Evolutionary conservation across 2,888 invertebrate genomes (phyloP).

Genomic region (Eulithis prunata): DNA sequence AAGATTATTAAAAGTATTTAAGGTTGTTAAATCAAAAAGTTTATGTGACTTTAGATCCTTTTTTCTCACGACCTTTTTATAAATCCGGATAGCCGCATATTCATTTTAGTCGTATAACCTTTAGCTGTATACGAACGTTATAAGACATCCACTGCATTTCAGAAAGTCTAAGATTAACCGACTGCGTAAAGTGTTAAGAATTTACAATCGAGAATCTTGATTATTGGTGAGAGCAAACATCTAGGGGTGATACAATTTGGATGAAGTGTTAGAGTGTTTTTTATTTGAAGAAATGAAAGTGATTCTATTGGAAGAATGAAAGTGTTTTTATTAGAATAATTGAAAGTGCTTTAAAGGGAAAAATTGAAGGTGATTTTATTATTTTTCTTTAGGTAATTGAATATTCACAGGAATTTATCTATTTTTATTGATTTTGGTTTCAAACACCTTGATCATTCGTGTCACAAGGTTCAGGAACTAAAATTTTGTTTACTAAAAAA

Average conservation of each 20-base stretch:
- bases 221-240: conserved; percentile 22
- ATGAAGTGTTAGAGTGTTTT: background rate
- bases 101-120: too few relatives aligned
- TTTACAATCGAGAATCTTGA: conserved; percentile 34
- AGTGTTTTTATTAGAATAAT: background rate
- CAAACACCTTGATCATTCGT: too few relatives aligned
- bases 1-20: too few relatives aligned
- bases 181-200: conserved; percentile 22
- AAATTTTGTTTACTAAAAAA: too few relatives aligned
- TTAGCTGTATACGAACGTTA: background rate
- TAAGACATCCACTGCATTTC: background rate
- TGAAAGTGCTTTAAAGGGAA: background rate
- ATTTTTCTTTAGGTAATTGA: too few relatives aligned
- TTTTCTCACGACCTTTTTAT: too few relatives aligned
- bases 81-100: too few relatives aligned
- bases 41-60: too few relatives aligned
- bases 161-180: background rate
- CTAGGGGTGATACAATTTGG: conserved; percentile 21
- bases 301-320: background rate
- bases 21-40: too few relatives aligned
- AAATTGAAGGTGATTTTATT: background rate
- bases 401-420: too few relatives aligned
- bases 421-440: too few relatives aligned
- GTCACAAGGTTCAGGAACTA: too few relatives aligned
- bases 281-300: background rate